A percentile compares a stretch with the other conserved stretches of the same genome.
These are phyloP conservation scores for Tapirus terrestris DNA, from an alignment of 2,113 vertebrate genomes.

Conservation along the genomic window DNA sequence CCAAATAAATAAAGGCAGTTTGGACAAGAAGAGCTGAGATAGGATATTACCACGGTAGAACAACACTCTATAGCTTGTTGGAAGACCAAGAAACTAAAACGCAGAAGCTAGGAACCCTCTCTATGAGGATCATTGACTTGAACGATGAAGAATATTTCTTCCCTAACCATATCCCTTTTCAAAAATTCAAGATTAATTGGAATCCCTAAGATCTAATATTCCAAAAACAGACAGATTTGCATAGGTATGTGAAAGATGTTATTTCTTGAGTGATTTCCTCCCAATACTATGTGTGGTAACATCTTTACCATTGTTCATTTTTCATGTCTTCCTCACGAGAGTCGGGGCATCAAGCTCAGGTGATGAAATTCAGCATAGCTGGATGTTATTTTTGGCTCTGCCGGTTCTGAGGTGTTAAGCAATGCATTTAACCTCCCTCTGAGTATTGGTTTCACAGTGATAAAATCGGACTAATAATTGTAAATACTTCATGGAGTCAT, in stretches of 20 bases:
- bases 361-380: neutral
- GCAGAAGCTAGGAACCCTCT: neutral
- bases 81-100: neutral
- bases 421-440: neutral
- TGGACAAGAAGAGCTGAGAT: neutral
- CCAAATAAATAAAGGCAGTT: slow-evolving; percentile 12
- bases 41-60: neutral
- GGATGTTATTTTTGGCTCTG: neutral
- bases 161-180: neutral
- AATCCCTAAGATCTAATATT: neutral
- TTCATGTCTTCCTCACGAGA: neutral
- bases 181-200: slow-evolving; percentile 4
- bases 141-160: neutral
- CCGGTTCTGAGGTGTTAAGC: neutral
- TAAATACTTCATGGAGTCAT: neutral
- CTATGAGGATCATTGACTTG: neutral
- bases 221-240: neutral
- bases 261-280: neutral
- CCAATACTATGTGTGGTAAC: neutral
- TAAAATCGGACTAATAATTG: neutral
- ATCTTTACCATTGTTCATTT: neutral
- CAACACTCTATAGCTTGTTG: neutral
- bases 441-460: neutral
- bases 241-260: neutral
- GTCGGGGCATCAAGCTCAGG: neutral